Base-by-base conservation (phyloP, 2,888 invertebrate genomes). In the Germaria angustata region DNA sequence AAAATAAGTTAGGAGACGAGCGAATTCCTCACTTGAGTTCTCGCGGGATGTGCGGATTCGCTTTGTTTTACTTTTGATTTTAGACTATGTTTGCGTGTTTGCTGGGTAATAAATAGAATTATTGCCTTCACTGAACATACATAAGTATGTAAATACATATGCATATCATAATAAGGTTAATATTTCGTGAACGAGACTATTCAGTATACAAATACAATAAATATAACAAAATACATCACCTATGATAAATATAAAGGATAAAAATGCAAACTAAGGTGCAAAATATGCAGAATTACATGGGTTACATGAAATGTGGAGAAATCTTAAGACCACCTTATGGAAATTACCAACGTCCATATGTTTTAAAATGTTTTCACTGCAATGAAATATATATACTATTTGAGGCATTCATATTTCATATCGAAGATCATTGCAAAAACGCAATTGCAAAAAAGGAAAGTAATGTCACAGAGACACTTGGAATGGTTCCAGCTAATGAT, bases 241-340 rank as follows among this genome's bases (percentile, higher is more conserved):
- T 17, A 5, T 53, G n/a, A 28, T 24, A 28, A 13, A 44, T 17
- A 34, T 39, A 44, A 2, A 20, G 7, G 11, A 39, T 20, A 61
- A 61, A 59, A 46, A 76, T 80, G 69, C 63, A 34, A n/a, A 36
- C 44, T 2, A 9, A 49, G 44, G 20, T 63, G 34, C 15, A 55
- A 41, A 17, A 24, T 34, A 24, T 61, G 17, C 53, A 55, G 24
- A 73, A 81, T 53, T 81, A 73, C 44, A 7, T 24, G 17, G 53
- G 24, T 11, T 81, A 73, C 13, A 77, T 81, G 28, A 81, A 78
- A 65, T 81, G 81, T 69, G 81, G 81, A 0, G 81, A 81, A 73
- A 73, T 81, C n/a, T 22, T 78, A 20, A 78, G 57, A 41, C 57
- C 78, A 1, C 78, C 81, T 1, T 20, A 55, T 4, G 32, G 65